A percentile compares a stretch with the other conserved stretches of the same genome.
These are phyloP conservation scores for Poeciliopsis presidionis DNA, from an alignment of 2,797 vertebrate species.

Conservation along the genomic window DNA sequence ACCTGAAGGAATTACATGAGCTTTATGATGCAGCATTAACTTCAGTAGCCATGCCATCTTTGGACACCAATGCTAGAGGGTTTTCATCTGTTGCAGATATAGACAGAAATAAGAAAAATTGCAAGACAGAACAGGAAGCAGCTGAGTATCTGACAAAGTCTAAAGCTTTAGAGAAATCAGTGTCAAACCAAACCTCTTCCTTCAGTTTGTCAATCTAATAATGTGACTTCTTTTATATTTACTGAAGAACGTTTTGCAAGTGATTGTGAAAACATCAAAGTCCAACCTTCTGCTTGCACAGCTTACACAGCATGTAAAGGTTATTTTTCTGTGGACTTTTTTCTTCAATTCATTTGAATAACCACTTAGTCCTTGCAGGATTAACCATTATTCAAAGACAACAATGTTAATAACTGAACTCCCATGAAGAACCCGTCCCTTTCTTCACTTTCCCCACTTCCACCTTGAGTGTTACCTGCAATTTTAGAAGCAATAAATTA, in stretches of 20 bases:
- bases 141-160: background rate
- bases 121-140: background rate
- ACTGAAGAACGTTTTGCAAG: background rate
- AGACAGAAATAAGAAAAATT: background rate
- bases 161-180: background rate
- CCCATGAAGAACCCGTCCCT: background rate
- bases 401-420: background rate
- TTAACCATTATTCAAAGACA: background rate
- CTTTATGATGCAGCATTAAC: constrained; percentile 8
- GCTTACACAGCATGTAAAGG: background rate
- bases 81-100: background rate
- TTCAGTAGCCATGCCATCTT: background rate
- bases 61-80: background rate
- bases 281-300: background rate
- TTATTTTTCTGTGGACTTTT: background rate
- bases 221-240: background rate
- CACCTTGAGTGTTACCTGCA: background rate
- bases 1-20: background rate
- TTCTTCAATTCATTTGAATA: background rate
- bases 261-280: background rate
- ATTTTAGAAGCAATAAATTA: background rate
- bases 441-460: background rate
- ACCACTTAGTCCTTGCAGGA: background rate
- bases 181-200: background rate
- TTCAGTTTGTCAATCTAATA: background rate